Conservation (phyloP, 37 sponge, comb jelly and placozoan genomes). For the Tethya wilhelma region DNA sequence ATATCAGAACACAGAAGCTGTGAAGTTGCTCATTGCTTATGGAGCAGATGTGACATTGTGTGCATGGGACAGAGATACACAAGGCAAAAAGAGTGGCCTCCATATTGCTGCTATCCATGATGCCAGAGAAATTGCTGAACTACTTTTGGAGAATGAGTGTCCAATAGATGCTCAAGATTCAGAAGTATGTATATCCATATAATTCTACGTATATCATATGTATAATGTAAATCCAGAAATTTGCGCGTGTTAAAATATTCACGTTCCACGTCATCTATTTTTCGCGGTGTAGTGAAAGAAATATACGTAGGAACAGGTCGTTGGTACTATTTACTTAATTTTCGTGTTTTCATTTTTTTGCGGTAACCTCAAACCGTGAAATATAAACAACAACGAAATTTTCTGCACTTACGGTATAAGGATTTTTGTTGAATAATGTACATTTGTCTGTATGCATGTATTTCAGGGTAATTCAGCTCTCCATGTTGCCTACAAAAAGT, state of each 20-base stretch:
- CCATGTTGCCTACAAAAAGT: constrained; percentile 55
- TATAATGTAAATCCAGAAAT: constrained; percentile 2
- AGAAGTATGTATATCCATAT: constrained; percentile 5
- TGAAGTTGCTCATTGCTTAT: constrained; percentile 3
- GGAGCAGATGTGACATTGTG: neutral
- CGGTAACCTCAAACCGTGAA: too few relatives aligned
- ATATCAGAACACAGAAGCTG: constrained; percentile 15
- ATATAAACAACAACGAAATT: too few relatives aligned
- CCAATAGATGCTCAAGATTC: neutral
- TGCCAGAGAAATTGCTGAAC: constrained; percentile 25
- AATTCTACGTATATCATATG: neutral
- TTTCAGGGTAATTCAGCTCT: constrained; percentile 58
- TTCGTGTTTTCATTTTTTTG: too few relatives aligned
- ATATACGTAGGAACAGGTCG: too few relatives aligned
- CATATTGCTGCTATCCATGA: constrained; percentile 72
- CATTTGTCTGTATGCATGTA: too few relatives aligned
- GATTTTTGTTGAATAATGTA: too few relatives aligned
- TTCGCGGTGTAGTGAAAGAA: too few relatives aligned
- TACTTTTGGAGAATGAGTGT: constrained; percentile 16
- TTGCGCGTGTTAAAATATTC: too few relatives aligned
- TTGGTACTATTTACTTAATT: too few relatives aligned
- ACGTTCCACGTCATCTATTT: too few relatives aligned
- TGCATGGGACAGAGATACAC: neutral
- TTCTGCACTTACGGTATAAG: too few relatives aligned
- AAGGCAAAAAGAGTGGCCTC: constrained; percentile 14